Conservation (phyloP, 2,797 vertebrate genomes). For the Neosilurus mollespiculum region DNA sequence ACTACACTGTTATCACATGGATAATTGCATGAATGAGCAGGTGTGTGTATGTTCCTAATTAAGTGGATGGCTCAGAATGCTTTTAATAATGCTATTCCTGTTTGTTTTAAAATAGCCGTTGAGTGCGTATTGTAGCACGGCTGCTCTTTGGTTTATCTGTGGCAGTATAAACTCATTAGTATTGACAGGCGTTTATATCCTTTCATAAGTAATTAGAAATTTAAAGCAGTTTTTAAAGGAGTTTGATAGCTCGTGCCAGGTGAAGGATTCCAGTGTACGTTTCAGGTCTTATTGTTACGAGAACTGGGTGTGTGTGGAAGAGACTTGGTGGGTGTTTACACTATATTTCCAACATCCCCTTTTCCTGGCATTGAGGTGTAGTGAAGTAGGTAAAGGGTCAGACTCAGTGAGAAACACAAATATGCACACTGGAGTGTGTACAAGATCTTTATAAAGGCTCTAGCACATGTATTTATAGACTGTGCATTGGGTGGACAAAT, state of each 20-base stretch:
- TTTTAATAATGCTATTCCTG: neutral
- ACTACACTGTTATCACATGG: neutral
- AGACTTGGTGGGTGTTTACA: constrained; percentile 46
- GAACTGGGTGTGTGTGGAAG: constrained; percentile 24
- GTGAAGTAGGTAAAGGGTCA: constrained; percentile 68
- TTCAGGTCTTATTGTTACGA: neutral
- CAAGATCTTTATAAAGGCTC: neutral
- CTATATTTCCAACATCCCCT: constrained; percentile 58
- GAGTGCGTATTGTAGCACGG: neutral
- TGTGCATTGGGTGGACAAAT: neutral
- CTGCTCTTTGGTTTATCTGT: neutral
- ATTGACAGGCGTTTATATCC: neutral
- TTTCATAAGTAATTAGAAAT: neutral
- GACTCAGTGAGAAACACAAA: constrained; percentile 21
- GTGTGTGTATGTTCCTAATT: neutral
- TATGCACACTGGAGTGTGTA: neutral
- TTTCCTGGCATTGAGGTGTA: constrained; percentile 58
- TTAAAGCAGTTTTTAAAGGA: neutral
- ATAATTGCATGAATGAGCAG: neutral
- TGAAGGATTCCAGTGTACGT: neutral
- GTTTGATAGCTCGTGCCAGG: constrained; percentile 2
- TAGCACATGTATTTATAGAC: neutral
- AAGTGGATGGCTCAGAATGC: neutral
- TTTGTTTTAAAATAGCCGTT: neutral
- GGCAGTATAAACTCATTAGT: neutral